A percentile compares a stretch with the other conserved stretches of the same genome.
These are phyloP conservation scores for Megalurothrips usitatus DNA, from an alignment of 2,888 invertebrate genomes.

Conservation along the genomic window DNA sequence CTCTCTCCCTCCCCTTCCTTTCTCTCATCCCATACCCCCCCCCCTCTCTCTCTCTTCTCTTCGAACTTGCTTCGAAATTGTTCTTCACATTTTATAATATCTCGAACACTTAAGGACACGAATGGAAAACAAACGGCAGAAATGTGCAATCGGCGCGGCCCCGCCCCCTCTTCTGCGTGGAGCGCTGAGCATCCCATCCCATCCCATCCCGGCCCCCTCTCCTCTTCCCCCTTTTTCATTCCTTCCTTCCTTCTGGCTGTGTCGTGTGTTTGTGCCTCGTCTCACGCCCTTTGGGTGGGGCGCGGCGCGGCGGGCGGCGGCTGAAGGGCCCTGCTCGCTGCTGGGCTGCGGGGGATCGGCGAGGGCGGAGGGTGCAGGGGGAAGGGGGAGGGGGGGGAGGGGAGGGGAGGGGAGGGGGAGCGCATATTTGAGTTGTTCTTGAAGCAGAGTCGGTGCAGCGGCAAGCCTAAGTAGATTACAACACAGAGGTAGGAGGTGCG, in stretches of 20 bases:
- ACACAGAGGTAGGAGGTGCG: neutral
- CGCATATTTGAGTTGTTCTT: slow-evolving; percentile 18
- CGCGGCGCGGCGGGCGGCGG: neutral
- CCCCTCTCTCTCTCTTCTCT: neutral
- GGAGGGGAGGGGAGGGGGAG: neutral
- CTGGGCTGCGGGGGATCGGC: neutral
- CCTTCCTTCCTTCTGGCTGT: too few species aligned
- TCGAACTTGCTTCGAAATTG: neutral
- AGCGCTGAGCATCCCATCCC: too few species aligned
- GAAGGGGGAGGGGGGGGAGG: neutral
- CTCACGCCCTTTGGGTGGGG: too few species aligned
- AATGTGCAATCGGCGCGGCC: too few species aligned
- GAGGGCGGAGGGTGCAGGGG: neutral
- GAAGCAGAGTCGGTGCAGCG: neutral
- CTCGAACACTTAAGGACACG: too few species aligned
- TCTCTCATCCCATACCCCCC: neutral
- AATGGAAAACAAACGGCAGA: too few species aligned
- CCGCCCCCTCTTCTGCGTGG: too few species aligned
- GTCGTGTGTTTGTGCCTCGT: too few species aligned
- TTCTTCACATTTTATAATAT: too few species aligned
- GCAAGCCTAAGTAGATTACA: slow-evolving; percentile 1
- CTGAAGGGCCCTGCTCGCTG: neutral
- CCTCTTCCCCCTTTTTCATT: too few species aligned
- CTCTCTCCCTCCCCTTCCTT: neutral
- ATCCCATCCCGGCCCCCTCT: too few species aligned